phyloP scores from a whole-genome alignment of 2,888 invertebrate species.

The Lasioglossum lativentre region DNA sequence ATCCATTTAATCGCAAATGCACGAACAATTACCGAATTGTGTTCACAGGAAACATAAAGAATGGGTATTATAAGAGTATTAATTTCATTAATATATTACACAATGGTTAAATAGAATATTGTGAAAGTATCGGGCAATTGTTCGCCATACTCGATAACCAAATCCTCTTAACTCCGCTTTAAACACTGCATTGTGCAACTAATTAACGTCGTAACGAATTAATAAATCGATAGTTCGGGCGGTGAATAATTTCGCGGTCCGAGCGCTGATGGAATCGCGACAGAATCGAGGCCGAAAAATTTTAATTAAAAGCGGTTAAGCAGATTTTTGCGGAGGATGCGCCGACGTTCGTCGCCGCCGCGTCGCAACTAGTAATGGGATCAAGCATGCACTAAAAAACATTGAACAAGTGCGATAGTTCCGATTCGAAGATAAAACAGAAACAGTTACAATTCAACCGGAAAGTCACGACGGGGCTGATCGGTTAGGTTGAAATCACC shows the following conservation, averaged over 20 bases:
- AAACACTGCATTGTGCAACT: neutral
- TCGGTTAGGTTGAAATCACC: neutral
- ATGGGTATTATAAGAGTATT: neutral
- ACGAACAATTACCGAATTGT: neutral
- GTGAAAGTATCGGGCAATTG: neutral
- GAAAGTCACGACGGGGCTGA: neutral
- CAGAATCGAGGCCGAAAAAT: constrained; percentile 13
- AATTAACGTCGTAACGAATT: constrained; percentile 6
- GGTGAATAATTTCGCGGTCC: neutral
- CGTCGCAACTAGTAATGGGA: neutral
- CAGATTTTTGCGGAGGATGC: constrained; percentile 25
- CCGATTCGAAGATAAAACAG: no score
- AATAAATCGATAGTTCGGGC: neutral
- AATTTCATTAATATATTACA: neutral
- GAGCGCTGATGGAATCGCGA: neutral
- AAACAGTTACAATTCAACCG: neutral
- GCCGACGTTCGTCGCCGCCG: constrained; percentile 21
- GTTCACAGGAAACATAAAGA: neutral
- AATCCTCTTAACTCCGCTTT: neutral
- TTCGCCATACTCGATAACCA: neutral
- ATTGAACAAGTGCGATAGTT: neutral
- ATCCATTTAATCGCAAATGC: neutral
- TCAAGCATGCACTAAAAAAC: neutral
- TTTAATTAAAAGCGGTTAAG: constrained; percentile 42
- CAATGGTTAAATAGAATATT: neutral